Percentiles rank a stretch among this genome's conserved stretches.
These are phyloP conservation scores for Zaprionus capensis DNA, from an alignment of 1,140 invertebrate genomes.

Conservation along the genomic window DNA sequence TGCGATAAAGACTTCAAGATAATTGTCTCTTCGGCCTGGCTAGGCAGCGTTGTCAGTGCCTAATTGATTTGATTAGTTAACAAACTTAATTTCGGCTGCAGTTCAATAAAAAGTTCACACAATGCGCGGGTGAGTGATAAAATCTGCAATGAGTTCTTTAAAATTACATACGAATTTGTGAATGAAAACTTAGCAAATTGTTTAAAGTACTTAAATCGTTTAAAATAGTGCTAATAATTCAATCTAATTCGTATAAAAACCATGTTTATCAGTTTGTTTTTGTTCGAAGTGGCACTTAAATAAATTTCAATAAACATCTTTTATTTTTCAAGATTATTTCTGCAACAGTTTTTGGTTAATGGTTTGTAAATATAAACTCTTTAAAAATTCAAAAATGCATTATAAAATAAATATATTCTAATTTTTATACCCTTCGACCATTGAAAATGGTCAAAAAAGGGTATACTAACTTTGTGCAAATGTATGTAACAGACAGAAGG, in stretches of 20 bases:
- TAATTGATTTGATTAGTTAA: conserved; percentile 68
- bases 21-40: conserved; percentile 46
- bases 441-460: too few relatives aligned
- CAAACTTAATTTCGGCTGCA: conserved; percentile 31
- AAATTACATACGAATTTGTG: not conserved
- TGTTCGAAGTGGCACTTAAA: not conserved
- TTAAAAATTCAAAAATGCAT: too few relatives aligned
- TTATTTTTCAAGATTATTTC: too few relatives aligned
- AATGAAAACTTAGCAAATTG: not conserved
- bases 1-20: conserved; percentile 45
- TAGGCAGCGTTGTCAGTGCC: conserved; percentile 51
- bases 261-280: not conserved
- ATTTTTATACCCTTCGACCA: too few relatives aligned
- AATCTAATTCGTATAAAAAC: too few relatives aligned
- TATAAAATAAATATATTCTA: too few relatives aligned
- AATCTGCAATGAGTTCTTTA: not conserved
- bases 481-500: too few relatives aligned
- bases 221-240: not conserved
- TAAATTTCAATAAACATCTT: too few relatives aligned
- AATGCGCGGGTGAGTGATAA: conserved; percentile 51
- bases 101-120: conserved; percentile 14
- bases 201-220: not conserved
- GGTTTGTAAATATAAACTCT: too few relatives aligned
- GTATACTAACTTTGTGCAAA: too few relatives aligned
- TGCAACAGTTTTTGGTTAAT: too few relatives aligned